Conservation (phyloP, 1,140 invertebrate genomes). For the Listronotus oregonensis region DNA sequence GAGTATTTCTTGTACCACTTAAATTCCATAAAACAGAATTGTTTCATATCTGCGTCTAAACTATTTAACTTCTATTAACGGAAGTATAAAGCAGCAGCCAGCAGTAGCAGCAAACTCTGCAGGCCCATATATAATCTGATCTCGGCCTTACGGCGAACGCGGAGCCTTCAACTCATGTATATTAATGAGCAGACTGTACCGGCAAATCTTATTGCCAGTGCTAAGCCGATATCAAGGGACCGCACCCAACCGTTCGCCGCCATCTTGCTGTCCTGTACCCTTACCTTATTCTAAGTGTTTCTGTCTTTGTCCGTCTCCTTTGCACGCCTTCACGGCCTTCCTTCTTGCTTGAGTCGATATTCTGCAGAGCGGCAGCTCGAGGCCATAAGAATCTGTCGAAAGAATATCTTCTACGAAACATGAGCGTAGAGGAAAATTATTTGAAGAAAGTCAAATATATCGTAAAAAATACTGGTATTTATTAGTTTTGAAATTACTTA, state of each 20-base stretch:
- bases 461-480: too few species aligned
- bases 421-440: slow-evolving; percentile 6
- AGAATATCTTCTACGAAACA: slow-evolving; percentile 42
- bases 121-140: slow-evolving; percentile 11
- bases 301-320: slow-evolving; percentile 38
- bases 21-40: too few species aligned
- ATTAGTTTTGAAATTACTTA: too few species aligned
- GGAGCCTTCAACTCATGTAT: slow-evolving; percentile 50
- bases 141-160: slow-evolving; percentile 6
- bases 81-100: not conserved
- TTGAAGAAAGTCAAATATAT: too few species aligned
- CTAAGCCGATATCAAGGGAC: slow-evolving; percentile 55
- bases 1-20: too few species aligned
- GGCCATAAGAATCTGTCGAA: slow-evolving; percentile 49
- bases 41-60: too few species aligned
- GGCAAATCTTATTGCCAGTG: slow-evolving; percentile 56
- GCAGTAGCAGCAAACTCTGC: slow-evolving; percentile 11
- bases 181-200: slow-evolving; percentile 54
- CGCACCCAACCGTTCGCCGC: slow-evolving; percentile 48
- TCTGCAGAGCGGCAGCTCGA: slow-evolving; percentile 47
- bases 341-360: slow-evolving; percentile 53
- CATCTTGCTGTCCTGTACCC: slow-evolving; percentile 47
- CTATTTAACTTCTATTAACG: too few species aligned
- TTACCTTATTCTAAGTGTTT: slow-evolving; percentile 28
- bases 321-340: slow-evolving; percentile 37